Base-by-base conservation (phyloP, 2,113 vertebrate genomes). In the Cryptomyrus ogoouensis region DNA sequence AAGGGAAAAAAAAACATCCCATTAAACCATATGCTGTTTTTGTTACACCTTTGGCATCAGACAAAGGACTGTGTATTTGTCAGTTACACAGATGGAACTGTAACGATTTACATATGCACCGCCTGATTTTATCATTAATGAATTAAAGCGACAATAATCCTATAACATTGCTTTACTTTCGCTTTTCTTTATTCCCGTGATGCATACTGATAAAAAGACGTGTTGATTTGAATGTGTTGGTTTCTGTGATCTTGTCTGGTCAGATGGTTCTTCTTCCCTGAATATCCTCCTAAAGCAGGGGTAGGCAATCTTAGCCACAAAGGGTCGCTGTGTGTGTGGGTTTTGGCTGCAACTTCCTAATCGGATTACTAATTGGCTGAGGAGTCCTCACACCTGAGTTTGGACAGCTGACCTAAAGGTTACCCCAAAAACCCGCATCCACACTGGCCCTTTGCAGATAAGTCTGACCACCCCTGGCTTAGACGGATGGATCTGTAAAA, bases 21-120 rank as follows among this genome's bases (percentile, higher is more conserved):
- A 93, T 93, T 90, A 91, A 87, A 90, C 90, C 42, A 91, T 90
- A 91, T 86, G 87, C 87, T 87, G 86, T 70, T 53, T 90, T 87
- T 93, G 74, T 56, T 89, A 89, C 52, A 47, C 49, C 8, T 24
- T 53, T 87, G 50, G 85, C 85, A 53, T 87, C 50, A 53, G 85
- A 87, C 47, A 87, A 35, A 31, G 13, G 47, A 87, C 47, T 56
- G 27, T 35, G 15, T 53, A 58, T 88, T 46, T 88, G 35, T 62
- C 56, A 88, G 31, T n/a, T 88, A 44, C 21, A 88, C 52, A 88
- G 35, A 58, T 66, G 35, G 39, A 62, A 62, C 35, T 88, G 35
- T 62, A 87, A 52, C 49, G 15, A 44, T 88, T 88, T 88, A 87
- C 85, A 87, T 87, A 88, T 88, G 19, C 52, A 87, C 6, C 2